Conservation (phyloP, 1,140 invertebrate species). For the Hycleus cichorii region DNA sequence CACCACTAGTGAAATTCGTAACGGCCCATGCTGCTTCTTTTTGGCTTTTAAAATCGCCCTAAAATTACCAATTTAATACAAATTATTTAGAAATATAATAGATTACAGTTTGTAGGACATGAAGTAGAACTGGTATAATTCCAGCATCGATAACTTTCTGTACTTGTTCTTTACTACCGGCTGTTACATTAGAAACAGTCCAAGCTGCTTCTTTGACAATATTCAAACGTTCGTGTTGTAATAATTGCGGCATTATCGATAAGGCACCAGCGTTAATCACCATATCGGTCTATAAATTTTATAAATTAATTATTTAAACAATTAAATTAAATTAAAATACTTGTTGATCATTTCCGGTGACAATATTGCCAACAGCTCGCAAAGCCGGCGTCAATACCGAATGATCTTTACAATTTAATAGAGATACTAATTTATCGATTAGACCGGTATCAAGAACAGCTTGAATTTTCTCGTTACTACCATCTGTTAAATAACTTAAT, state of each 20-base stretch:
- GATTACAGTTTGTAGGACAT: slow-evolving; percentile 73
- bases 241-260: slow-evolving; percentile 58
- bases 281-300: slow-evolving; percentile 69
- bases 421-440: slow-evolving; percentile 59
- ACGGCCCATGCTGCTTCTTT: slow-evolving; percentile 99
- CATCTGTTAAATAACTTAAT: slow-evolving; percentile 91
- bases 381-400: slow-evolving; percentile 84
- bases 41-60: slow-evolving; percentile 97
- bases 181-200: slow-evolving; percentile 98
- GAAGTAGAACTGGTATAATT: slow-evolving; percentile 62
- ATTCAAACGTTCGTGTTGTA: slow-evolving; percentile 59
- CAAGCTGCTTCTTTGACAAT: slow-evolving; percentile 93
- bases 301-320: not conserved
- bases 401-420: slow-evolving; percentile 64
- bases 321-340: slow-evolving; percentile 36
- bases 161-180: slow-evolving; percentile 93
- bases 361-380: slow-evolving; percentile 79
- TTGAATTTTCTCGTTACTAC: slow-evolving; percentile 89
- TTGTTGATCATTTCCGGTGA: slow-evolving; percentile 72
- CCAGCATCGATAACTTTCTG: slow-evolving; percentile 94
- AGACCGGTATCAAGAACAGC: slow-evolving; percentile 64
- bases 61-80: slow-evolving; percentile 29
- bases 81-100: not conserved
- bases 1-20: slow-evolving; percentile 96
- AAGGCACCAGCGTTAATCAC: slow-evolving; percentile 79